These are phyloP conservation scores for Periophthalmus magnuspinnatus DNA, from an alignment of 2,797 vertebrate species.

Conservation along the genomic window DNA sequence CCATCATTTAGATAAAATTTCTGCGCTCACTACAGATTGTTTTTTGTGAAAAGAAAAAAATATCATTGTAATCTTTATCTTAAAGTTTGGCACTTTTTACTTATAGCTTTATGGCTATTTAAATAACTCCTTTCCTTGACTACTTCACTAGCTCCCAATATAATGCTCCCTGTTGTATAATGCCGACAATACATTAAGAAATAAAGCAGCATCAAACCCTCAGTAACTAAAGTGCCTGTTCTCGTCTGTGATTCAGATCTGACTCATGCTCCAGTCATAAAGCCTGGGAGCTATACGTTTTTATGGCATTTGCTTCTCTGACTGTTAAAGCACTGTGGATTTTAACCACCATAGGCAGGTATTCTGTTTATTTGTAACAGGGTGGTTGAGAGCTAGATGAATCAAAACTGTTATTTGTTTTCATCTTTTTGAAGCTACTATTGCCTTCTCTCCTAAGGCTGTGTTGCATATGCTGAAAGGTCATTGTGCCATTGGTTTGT, in stretches of 20 bases:
- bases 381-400: not conserved
- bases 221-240: slow-evolving; percentile 1
- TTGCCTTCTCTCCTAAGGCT: slow-evolving; percentile 1
- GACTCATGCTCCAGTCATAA: slow-evolving; percentile 3
- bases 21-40: too few species aligned
- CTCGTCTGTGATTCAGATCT: slow-evolving; percentile 2
- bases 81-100: not conserved
- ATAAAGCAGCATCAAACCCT: not conserved
- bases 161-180: not conserved
- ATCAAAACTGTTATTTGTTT: not conserved
- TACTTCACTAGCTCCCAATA: not conserved
- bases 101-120: not conserved
- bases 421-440: not conserved
- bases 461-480: slow-evolving; percentile 14
- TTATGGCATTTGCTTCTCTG: slow-evolving; percentile 1
- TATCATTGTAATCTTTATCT: too few species aligned
- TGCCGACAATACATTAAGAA: not conserved
- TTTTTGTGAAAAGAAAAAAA: too few species aligned
- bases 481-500: slow-evolving; percentile 12
- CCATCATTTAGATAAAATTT: not conserved
- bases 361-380: not conserved
- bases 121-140: not conserved
- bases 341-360: slow-evolving; percentile 2
- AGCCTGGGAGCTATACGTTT: not conserved
- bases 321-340: slow-evolving; percentile 1